Conservation (phyloP, 2,888 invertebrate genomes). For the Pediacus dermestoides region DNA sequence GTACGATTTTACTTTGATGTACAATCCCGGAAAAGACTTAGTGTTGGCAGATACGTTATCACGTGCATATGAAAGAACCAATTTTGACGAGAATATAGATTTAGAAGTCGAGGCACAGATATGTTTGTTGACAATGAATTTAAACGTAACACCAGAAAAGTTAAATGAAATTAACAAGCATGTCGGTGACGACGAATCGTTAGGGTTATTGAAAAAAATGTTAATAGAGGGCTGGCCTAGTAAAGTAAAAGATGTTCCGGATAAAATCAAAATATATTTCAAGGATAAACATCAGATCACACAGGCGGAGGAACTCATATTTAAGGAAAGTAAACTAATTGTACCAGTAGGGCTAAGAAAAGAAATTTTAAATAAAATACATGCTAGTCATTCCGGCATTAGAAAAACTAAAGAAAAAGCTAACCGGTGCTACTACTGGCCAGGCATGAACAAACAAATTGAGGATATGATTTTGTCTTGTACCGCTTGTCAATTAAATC, state of each 20-base stretch:
- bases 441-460: slow-evolving; percentile 13
- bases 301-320: slow-evolving; percentile 2
- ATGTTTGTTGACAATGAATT: slow-evolving; percentile 9
- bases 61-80: slow-evolving; percentile 9
- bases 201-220: too few relatives aligned
- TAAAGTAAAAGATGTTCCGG: slow-evolving; percentile 7
- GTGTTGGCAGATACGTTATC: too few relatives aligned
- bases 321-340: neutral
- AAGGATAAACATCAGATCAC: slow-evolving; percentile 11
- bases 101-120: slow-evolving; percentile 15
- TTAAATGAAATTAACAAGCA: too few relatives aligned
- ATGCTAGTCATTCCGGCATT: slow-evolving; percentile 10
- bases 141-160: neutral
- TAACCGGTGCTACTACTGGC: slow-evolving; percentile 5
- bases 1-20: slow-evolving; percentile 13
- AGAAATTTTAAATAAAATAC: slow-evolving; percentile 8
- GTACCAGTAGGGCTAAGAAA: slow-evolving; percentile 6
- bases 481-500: slow-evolving; percentile 1
- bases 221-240: slow-evolving; percentile 6
- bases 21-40: too few relatives aligned
- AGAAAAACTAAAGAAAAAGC: slow-evolving; percentile 6
- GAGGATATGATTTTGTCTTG: slow-evolving; percentile 7
- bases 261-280: slow-evolving; percentile 12
- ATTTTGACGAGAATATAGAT: slow-evolving; percentile 15
- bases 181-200: too few relatives aligned